phyloP scores from a whole-genome alignment of 2,113 vertebrate species.

The Mixornis gularis region DNA sequence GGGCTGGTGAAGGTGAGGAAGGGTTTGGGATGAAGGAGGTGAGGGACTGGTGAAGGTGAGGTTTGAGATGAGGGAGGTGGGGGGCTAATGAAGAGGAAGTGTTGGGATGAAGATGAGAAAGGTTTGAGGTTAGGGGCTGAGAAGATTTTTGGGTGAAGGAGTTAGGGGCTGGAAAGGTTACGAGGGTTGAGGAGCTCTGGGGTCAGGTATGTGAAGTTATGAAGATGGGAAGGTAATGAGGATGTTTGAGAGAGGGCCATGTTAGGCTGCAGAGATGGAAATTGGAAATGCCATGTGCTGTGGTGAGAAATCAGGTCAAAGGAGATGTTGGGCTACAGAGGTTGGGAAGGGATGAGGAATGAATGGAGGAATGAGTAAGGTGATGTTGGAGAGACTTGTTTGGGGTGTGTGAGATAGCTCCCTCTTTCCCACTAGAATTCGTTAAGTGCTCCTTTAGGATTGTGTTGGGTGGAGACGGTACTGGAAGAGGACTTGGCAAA shows the following conservation, averaged over 20 bases:
- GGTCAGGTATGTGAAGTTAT: neutral
- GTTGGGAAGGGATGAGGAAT: neutral
- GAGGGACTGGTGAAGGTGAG: neutral
- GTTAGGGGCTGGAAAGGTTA: neutral
- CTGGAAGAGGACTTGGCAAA: neutral
- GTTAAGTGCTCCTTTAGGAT: neutral
- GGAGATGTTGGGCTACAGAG: neutral
- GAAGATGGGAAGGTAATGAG: neutral
- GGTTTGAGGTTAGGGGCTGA: neutral
- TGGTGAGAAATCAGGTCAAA: neutral
- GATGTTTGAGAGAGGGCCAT: neutral
- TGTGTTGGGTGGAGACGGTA: neutral
- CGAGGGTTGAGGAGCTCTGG: neutral
- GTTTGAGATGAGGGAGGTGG: neutral
- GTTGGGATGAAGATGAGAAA: neutral
- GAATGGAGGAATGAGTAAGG: neutral
- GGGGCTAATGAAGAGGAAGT: neutral
- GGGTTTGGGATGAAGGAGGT: too few relatives aligned
- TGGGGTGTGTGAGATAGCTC: neutral
- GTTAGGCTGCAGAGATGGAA: neutral
- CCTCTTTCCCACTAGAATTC: neutral
- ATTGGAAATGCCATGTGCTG: fast-evolving
- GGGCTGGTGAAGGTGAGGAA: too few relatives aligned
- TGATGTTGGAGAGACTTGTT: neutral
- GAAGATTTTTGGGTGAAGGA: neutral